Evolutionary conservation across 2,797 vertebrate genomes (phyloP), one percentile per base, ranked within the genome.

Genomic region (Nannoperca australis): DNA sequence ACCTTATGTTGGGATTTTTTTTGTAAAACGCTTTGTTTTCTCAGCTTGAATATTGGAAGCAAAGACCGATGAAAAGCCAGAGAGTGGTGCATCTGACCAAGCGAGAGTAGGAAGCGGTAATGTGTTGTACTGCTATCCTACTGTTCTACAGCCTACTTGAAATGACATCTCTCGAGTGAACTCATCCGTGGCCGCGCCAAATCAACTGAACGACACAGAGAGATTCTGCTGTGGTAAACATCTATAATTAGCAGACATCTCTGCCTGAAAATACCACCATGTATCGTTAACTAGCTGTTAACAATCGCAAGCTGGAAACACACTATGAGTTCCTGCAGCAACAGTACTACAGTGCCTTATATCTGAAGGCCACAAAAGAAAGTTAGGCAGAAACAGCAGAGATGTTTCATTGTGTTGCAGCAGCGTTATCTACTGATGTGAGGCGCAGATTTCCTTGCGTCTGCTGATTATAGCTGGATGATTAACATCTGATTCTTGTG

Each of bases 231-330:
- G 20, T 47, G 14, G 8, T 24, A 50, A 65, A 32, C 55, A 34
- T 67, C 45, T 50, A 65, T 55, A 61, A 55, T 69, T 55, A 65
- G 58, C 70, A 59, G 7, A 67, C 36, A 27, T 42, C 32, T 54
- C 59, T 51, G 24, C 38, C 56, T 62, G n/a, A 70, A 55, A 74
- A 18, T 34, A 9, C 70, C 56, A 27, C 30, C 32, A 18, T 44
- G 1, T 55, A 20, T 34, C 22, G 47, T 72, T 70, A 69, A 71
- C 54, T 34, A 51, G n/a, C 45, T 36, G 65, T 60, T 58, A 62
- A 59, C 65, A 70, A 67, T 36, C 30, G 69, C 53, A 69, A 34
- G 18, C 51, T 67, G 18, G 15, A 3, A 10, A 55, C 68, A 59
- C 45, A 9, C 13, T 15, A 14, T 53, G 18, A 53, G 24, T 12